phyloP scores from a whole-genome alignment of 1,140 invertebrate genomes.

The Aradophagus sp. region DNA sequence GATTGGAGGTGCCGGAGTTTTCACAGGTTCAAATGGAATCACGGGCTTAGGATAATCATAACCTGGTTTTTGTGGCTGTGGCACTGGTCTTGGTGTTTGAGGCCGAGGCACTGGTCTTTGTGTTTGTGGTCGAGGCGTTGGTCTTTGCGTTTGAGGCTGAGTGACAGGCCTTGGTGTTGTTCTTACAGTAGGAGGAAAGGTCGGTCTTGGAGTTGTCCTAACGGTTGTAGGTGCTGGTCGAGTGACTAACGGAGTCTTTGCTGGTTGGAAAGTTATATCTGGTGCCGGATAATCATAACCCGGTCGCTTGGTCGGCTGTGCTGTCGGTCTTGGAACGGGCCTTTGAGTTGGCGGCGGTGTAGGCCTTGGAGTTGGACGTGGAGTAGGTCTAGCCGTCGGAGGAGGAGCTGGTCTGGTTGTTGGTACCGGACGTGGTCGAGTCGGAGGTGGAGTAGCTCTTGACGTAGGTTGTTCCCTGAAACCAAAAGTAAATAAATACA shows the following conservation, averaged over 20 bases:
- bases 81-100: no score
- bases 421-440: conserved; percentile 18
- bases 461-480: conserved; percentile 20
- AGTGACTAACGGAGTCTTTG: conserved; percentile 15
- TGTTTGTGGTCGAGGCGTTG: conserved; percentile 8
- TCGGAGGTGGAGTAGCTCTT: conserved; percentile 15
- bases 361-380: conserved; percentile 14
- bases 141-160: conserved; percentile 6
- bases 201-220: conserved; percentile 19
- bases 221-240: conserved; percentile 40
- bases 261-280: conserved; percentile 7
- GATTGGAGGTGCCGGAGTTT: conserved; percentile 21
- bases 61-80: neutral
- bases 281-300: conserved; percentile 32
- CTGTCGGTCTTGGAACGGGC: neutral
- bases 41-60: neutral
- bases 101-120: no score
- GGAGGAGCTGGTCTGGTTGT: conserved; percentile 5
- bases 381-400: conserved; percentile 2
- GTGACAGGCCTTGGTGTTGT: conserved; percentile 8
- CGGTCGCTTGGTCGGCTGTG: conserved; percentile 4
- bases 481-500: no score
- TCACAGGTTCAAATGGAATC: neutral
- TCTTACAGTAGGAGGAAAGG: conserved; percentile 40
- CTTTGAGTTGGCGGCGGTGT: conserved; percentile 14